phyloP scores from a whole-genome alignment of 2,888 invertebrate genomes.

The Platycheirus albimanus region DNA sequence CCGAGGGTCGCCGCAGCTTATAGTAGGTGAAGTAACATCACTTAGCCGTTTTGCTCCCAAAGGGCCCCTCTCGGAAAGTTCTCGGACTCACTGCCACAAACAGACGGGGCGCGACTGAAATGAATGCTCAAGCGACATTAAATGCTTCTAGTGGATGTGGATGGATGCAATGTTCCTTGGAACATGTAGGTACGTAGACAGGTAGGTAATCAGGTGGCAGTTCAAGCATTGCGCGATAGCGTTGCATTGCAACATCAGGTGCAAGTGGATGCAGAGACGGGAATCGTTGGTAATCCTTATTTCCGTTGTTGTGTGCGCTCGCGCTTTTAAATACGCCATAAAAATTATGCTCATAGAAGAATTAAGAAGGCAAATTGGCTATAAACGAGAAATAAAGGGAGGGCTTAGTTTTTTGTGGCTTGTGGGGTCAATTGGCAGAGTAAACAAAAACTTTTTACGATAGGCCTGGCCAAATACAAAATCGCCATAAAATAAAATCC shows the following conservation, averaged over 20 bases:
- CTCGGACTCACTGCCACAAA: conserved; percentile 14
- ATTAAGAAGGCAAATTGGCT: conserved; percentile 71
- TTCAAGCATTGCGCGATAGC: conserved; percentile 4
- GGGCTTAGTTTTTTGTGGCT: conserved; percentile 45
- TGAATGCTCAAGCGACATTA: conserved; percentile 64
- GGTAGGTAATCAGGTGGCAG: conserved; percentile 50
- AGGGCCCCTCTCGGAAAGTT: conserved; percentile 16
- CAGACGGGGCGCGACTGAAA: conserved; percentile 52
- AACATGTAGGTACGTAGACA: conserved; percentile 29
- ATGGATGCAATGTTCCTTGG: no score
- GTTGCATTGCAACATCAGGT: not conserved
- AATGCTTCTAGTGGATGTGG: conserved; percentile 7
- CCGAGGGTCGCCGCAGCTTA: conserved; percentile 52
- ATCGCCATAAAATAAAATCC: conserved; percentile 76
- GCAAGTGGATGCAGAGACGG: conserved; percentile 40
- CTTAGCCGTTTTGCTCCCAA: conserved; percentile 67
- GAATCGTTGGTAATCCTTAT: conserved; percentile 56
- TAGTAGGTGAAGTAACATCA: conserved; percentile 71
- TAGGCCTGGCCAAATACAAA: conserved; percentile 68
- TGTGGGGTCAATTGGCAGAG: conserved; percentile 49
- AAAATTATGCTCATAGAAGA: conserved; percentile 72
- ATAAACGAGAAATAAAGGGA: conserved; percentile 49
- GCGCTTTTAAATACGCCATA: conserved; percentile 68
- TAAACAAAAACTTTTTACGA: conserved; percentile 73
- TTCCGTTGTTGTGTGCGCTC: conserved; percentile 60